These are phyloP conservation scores for Carposina sasakii DNA, from an alignment of 1,140 invertebrate genomes.

Conservation along the genomic window DNA sequence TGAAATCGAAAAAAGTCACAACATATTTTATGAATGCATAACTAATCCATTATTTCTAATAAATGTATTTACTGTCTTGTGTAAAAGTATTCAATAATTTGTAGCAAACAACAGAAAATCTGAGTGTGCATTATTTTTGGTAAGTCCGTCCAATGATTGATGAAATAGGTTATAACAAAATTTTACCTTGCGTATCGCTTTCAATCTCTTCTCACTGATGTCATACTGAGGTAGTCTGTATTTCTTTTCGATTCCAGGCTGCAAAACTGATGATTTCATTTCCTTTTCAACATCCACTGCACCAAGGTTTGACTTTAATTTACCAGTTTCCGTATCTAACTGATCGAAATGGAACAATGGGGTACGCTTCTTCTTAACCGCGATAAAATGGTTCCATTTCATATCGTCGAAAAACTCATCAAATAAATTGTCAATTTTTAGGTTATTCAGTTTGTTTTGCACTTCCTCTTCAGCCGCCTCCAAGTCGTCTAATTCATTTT, in stretches of 20 bases:
- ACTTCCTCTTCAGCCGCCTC: constrained; percentile 38
- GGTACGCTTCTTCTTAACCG: constrained; percentile 29
- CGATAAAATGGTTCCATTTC: constrained; percentile 39
- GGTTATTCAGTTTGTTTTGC: constrained; percentile 42
- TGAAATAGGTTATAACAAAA: too few species aligned
- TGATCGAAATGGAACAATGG: constrained; percentile 51
- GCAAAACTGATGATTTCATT: constrained; percentile 78
- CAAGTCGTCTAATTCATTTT: constrained; percentile 45
- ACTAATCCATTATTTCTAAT: too few species aligned
- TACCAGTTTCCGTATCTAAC: constrained; percentile 64
- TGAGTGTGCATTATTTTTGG: too few species aligned
- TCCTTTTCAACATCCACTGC: constrained; percentile 72
- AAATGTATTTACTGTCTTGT: too few species aligned
- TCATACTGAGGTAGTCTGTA: constrained; percentile 76
- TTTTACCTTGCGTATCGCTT: constrained; percentile 75
- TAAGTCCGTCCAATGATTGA: too few species aligned
- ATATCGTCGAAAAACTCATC: constrained; percentile 57
- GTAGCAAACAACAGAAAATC: too few species aligned
- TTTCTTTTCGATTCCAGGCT: constrained; percentile 79
- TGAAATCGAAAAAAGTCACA: constrained; percentile 39
- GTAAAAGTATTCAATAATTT: too few species aligned
- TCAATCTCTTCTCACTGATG: constrained; percentile 74
- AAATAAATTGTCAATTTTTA: constrained; percentile 50
- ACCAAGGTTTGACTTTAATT: constrained; percentile 59
- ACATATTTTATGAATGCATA: constrained; percentile 45